These are phyloP conservation scores for Hippolais icterina DNA, from an alignment of 2,113 vertebrate genomes.

Conservation along the genomic window DNA sequence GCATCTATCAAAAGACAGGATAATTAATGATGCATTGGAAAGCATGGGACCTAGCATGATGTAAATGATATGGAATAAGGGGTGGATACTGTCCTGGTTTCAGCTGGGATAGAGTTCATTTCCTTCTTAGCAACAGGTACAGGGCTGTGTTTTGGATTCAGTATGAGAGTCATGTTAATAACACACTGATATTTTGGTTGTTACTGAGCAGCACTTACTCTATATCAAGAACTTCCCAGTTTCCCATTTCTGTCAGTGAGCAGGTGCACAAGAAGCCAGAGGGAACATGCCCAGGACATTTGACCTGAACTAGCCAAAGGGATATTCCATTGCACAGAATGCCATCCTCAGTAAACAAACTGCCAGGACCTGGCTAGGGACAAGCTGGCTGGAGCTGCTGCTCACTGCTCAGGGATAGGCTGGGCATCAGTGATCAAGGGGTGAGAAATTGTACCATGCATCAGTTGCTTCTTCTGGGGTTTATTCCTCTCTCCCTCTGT, in stretches of 20 bases:
- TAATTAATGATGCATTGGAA: neutral
- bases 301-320: neutral
- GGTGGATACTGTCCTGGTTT: neutral
- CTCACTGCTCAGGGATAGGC: neutral
- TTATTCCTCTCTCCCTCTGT: neutral
- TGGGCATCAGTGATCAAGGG: neutral
- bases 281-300: neutral
- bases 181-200: neutral
- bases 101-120: neutral
- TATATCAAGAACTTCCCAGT: neutral
- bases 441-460: neutral
- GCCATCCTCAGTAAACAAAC: neutral
- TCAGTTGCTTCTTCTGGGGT: neutral
- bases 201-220: neutral
- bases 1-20: neutral
- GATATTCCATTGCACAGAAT: neutral
- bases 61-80: neutral
- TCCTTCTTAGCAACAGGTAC: neutral
- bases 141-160: neutral
- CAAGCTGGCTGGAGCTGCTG: neutral
- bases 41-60: neutral
- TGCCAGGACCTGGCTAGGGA: neutral
- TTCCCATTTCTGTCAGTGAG: neutral
- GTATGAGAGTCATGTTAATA: neutral
- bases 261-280: neutral